Base-by-base conservation (phyloP, 2,113 vertebrate species). In the Gymnogyps californianus region DNA sequence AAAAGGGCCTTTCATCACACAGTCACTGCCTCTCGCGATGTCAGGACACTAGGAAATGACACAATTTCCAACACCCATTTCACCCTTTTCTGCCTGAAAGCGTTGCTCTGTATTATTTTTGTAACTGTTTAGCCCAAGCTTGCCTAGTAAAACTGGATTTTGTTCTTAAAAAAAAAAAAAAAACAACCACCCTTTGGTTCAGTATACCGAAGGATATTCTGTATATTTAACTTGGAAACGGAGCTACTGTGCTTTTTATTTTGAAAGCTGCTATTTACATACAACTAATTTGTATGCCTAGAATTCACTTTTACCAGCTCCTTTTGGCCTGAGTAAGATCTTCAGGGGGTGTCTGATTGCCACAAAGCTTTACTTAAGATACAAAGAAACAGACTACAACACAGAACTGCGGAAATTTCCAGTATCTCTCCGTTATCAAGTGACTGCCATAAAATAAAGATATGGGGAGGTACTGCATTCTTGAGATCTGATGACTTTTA, bases 1-100 rank as follows among this genome's bases (percentile, higher is more conserved):
- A 95, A 97, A 97, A 94, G 82, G 47, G 59, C 76, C 83, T 96
- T 96, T 98, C 84, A 96, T 29, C 61, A 70, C 61, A 31, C 26
- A 64, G 66, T 31, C 57, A 42, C 74, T 93, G 91, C 70, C 66
- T 77, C 44, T 86, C 9, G 5, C 19, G 3, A 26, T 18, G 62
- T 66, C 74, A 78, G 75, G 83, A 42, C 5, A 40, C 34, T 15
- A 78, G 90, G 70, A 90, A 94, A 58, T 81, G 38, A 83, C 81
- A 88, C 46, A 0, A 71, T 31, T 74, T 58, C 64, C 86, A 94
- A 26, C 31, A 17, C 34, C 16, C 22, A 1, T 87, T 96, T 93
- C 54, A 82, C 38, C 32, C 6, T 71, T 55, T 91, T 69, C 86
- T 93, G 46, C 59, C 65, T 82, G n/a, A 93, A 93, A 95, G 28